phyloP scores from a whole-genome alignment of 92 coral and sea anemone species.

The Desmophyllum pertusum region DNA sequence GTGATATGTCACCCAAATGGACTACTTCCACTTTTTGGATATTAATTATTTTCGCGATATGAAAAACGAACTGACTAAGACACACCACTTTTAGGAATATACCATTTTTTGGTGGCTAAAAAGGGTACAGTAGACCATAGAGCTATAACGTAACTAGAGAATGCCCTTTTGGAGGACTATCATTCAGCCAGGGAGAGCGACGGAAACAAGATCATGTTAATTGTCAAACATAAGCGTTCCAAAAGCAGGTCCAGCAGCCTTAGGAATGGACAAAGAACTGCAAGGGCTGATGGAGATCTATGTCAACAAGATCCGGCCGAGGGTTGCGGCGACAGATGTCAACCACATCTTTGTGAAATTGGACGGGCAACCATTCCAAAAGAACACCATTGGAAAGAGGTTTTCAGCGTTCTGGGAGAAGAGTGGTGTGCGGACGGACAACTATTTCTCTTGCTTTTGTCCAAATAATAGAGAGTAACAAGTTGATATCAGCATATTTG shows the following conservation, averaged over 20 bases:
- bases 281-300: not conserved
- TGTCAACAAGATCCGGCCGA: not conserved
- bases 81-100: too few relatives aligned
- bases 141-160: too few relatives aligned
- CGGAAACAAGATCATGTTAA: not conserved
- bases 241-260: slow-evolving; percentile 27
- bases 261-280: slow-evolving; percentile 12
- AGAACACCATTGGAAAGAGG: slow-evolving; percentile 15
- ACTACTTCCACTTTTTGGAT: too few relatives aligned
- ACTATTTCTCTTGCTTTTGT: too few relatives aligned
- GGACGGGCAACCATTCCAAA: not conserved
- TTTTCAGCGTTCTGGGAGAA: slow-evolving; percentile 3
- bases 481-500: not conserved
- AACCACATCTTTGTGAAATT: not conserved
- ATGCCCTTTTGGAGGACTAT: not conserved
- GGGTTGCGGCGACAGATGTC: not conserved
- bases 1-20: too few relatives aligned
- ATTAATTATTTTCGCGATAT: too few relatives aligned
- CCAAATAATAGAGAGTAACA: too few relatives aligned
- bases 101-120: too few relatives aligned
- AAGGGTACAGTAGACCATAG: too few relatives aligned
- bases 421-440: not conserved
- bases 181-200: not conserved
- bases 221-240: slow-evolving; percentile 16
- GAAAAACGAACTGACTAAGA: too few relatives aligned